Percentiles rank a stretch among this genome's conserved stretches.
phyloP scores from a whole-genome alignment of 2,888 invertebrate genomes.

The Nemotelus nigrinus region DNA sequence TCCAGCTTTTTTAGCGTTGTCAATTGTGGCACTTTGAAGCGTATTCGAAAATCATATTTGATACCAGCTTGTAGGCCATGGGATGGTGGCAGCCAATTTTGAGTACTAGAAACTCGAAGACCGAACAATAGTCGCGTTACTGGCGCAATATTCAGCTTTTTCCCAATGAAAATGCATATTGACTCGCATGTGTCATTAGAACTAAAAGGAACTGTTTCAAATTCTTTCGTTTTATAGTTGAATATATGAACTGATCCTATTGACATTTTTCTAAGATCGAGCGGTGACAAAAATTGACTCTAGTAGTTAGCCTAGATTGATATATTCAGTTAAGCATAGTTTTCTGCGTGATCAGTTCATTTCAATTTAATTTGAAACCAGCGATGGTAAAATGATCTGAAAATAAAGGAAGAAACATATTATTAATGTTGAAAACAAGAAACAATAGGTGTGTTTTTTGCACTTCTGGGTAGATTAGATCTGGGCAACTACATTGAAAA shows the following conservation, averaged over 20 bases:
- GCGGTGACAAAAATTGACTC: conserved; percentile 19
- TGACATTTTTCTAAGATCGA: conserved; percentile 31
- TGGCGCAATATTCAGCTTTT: conserved; percentile 76
- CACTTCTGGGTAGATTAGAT: no score
- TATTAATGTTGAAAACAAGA: background rate
- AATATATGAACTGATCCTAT: conserved; percentile 55
- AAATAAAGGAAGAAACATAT: background rate
- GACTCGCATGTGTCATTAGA: conserved; percentile 70
- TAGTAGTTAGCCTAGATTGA: background rate
- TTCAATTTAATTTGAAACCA: background rate
- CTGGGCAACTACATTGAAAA: no score
- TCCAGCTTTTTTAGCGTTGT: conserved; percentile 68
- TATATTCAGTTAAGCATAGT: conserved; percentile 16
- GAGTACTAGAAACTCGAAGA: conserved; percentile 72
- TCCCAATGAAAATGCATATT: conserved; percentile 74
- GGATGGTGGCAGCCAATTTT: conserved; percentile 77
- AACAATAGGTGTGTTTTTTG: no score
- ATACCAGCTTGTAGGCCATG: conserved; percentile 66
- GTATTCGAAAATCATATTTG: conserved; percentile 79
- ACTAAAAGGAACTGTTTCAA: conserved; percentile 55
- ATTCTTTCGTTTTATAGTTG: conserved; percentile 57
- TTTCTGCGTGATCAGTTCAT: conserved; percentile 15
- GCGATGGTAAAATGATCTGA: conserved; percentile 1
- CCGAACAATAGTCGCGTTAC: conserved; percentile 82
- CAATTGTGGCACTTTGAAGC: conserved; percentile 74